A percentile compares a stretch with the other conserved stretches of the same genome.
These are phyloP conservation scores for Euura lappo DNA, from an alignment of 1,140 invertebrate genomes.

Conservation along the genomic window DNA sequence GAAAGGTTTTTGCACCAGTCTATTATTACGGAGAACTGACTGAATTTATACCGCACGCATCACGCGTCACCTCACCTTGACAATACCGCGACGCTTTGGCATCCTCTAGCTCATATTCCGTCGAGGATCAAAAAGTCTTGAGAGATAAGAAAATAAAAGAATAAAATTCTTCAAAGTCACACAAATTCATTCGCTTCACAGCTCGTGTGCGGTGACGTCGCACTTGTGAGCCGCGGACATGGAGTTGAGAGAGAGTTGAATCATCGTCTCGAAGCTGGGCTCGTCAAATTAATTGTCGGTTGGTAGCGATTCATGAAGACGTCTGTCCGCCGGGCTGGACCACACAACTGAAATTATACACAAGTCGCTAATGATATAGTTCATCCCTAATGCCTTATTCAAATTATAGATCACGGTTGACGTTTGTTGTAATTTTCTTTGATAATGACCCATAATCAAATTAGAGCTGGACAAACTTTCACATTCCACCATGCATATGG, in stretches of 20 bases:
- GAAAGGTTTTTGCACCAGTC: no score
- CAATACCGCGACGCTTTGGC: neutral
- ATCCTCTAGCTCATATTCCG: neutral
- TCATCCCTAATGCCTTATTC: conserved; percentile 10
- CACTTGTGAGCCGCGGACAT: neutral
- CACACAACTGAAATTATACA: neutral
- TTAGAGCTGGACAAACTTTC: conserved; percentile 31
- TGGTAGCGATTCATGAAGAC: neutral
- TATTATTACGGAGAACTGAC: neutral
- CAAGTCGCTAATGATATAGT: neutral
- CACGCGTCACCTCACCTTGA: conserved; percentile 9
- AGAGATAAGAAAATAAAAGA: no score
- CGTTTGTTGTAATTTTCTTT: conserved; percentile 15
- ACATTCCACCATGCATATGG: conserved; percentile 12
- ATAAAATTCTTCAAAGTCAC: no score
- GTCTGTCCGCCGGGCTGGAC: neutral
- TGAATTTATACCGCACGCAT: conserved; percentile 8
- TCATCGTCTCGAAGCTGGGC: neutral
- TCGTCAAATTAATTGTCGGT: neutral
- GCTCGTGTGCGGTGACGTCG: no score
- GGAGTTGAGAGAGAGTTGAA: neutral
- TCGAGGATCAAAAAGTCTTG: no score
- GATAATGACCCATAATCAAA: conserved; percentile 27
- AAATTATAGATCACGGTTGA: conserved; percentile 24
- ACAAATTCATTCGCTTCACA: no score